phyloP scores from a whole-genome alignment of 2,888 invertebrate genomes.

The Dermolepida albohirtum region DNA sequence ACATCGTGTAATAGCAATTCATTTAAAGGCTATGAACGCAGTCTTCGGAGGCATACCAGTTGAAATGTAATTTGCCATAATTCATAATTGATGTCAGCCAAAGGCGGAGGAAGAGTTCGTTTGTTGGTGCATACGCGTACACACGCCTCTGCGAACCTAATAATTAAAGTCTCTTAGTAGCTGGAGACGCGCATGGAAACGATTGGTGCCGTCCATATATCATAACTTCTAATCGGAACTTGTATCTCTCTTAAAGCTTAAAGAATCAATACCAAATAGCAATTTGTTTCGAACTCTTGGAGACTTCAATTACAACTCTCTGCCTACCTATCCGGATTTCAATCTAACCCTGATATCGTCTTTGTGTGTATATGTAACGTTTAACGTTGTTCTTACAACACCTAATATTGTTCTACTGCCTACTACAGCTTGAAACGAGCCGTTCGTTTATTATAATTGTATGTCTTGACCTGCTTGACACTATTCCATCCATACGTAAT shows the following conservation, averaged over 20 bases:
- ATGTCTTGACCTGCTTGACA: too few species aligned
- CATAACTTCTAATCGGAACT: slow-evolving; percentile 46
- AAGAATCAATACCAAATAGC: slow-evolving; percentile 48
- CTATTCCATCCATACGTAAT: too few species aligned
- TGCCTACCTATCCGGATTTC: slow-evolving; percentile 44
- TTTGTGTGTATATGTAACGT: slow-evolving; percentile 3
- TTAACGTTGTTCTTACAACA: slow-evolving; percentile 29
- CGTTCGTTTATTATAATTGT: too few species aligned
- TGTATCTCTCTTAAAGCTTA: slow-evolving; percentile 44
- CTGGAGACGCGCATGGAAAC: slow-evolving; percentile 47
- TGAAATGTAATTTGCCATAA: slow-evolving; percentile 51
- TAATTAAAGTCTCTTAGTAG: slow-evolving; percentile 52
- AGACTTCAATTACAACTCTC: slow-evolving; percentile 49
- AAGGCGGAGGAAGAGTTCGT: slow-evolving; percentile 32
- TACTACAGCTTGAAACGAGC: slow-evolving; percentile 1
- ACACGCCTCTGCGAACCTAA: slow-evolving; percentile 46
- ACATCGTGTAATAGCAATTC: slow-evolving; percentile 14
- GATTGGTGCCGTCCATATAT: slow-evolving; percentile 47
- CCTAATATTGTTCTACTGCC: slow-evolving; percentile 38
- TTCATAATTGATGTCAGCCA: slow-evolving; percentile 50
- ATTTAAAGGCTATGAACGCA: neutral
- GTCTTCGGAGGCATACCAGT: slow-evolving; percentile 15
- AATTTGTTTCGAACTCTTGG: slow-evolving; percentile 47
- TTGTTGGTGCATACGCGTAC: slow-evolving; percentile 10
- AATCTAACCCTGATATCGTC: slow-evolving; percentile 35